Percentiles rank a stretch among this genome's conserved stretches.
Evolutionary conservation across 2,797 vertebrate genomes (phyloP).

Genomic region (Neomorphus geoffroyi): DNA sequence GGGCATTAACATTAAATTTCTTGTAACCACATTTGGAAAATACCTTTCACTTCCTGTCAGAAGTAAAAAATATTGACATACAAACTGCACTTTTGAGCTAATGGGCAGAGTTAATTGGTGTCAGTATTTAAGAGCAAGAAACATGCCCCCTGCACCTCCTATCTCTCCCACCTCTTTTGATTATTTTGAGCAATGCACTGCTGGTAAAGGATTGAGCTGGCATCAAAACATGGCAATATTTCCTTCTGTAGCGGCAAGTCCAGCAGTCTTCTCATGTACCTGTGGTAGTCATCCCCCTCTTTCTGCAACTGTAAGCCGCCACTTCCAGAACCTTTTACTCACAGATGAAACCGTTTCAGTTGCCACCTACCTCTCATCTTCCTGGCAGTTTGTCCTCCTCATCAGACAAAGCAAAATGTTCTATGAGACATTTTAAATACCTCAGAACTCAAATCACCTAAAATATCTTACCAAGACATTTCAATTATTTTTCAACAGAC

Average conservation of each 20-base stretch:
- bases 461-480: neutral
- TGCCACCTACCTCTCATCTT: neutral
- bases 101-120: neutral
- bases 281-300: neutral
- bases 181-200: neutral
- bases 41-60: too few species aligned
- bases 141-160: rapidly evolving
- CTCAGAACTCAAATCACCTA: neutral
- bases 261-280: neutral
- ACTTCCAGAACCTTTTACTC: neutral
- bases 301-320: neutral
- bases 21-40: neutral
- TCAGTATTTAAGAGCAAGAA: neutral
- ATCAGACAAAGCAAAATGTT: neutral
- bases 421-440: neutral
- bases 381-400: neutral
- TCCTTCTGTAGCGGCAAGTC: neutral
- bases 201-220: neutral
- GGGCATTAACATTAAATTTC: neutral
- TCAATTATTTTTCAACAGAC: neutral
- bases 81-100: neutral
- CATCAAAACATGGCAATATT: neutral
- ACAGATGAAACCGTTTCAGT: neutral
- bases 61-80: neutral
- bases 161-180: neutral